phyloP scores from a whole-genome alignment of 2,113 vertebrate species.

The Pionites leucogaster region DNA sequence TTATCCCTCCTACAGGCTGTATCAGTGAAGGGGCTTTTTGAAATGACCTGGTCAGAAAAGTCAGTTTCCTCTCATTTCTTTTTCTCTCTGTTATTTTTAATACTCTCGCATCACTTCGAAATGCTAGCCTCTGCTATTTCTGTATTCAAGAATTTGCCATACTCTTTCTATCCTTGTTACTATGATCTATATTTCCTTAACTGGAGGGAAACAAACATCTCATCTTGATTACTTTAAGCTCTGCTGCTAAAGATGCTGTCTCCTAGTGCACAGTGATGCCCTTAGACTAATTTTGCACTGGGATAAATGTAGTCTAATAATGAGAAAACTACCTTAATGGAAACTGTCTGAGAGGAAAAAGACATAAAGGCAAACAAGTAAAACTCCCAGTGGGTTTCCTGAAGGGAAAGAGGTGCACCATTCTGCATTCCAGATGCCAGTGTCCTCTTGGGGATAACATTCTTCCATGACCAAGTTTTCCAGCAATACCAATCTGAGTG shows the following conservation, averaged over 20 bases:
- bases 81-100: slow-evolving; percentile 7
- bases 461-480: background rate
- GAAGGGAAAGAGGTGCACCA: background rate
- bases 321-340: background rate
- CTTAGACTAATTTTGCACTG: background rate
- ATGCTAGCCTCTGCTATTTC: slow-evolving; percentile 10
- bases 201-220: background rate
- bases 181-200: slow-evolving; percentile 11
- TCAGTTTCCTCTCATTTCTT: background rate
- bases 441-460: background rate
- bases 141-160: background rate
- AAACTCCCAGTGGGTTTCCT: background rate
- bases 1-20: background rate
- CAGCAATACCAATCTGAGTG: background rate
- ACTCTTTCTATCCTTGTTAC: background rate
- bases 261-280: background rate
- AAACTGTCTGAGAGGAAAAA: background rate
- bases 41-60: background rate
- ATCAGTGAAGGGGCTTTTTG: background rate
- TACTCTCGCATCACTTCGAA: background rate
- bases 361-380: background rate
- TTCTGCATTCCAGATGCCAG: accelerated
- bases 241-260: background rate
- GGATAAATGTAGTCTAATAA: background rate
- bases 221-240: background rate